These are phyloP conservation scores for Xenopus tropicalis DNA, from an alignment of 2,113 vertebrate species.

Conservation along the genomic window DNA sequence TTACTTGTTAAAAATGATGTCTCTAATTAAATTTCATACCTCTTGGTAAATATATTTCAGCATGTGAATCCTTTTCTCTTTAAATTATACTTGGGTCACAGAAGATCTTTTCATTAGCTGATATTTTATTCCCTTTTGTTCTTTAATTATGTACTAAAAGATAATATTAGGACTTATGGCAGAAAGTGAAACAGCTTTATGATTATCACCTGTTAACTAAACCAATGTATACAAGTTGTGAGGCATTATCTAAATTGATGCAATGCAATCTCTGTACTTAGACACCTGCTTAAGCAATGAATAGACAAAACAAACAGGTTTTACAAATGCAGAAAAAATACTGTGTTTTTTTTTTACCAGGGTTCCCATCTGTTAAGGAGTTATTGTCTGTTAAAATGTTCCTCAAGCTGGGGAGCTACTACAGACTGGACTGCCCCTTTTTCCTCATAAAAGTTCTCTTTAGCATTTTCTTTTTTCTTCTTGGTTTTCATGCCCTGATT, in stretches of 20 bases:
- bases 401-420: constrained; percentile 64
- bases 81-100: neutral
- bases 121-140: neutral
- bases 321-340: constrained; percentile 76
- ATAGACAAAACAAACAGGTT: constrained; percentile 79
- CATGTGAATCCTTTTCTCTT: neutral
- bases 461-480: constrained; percentile 85
- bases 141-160: neutral
- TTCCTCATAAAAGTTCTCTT: constrained; percentile 77
- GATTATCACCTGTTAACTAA: constrained; percentile 45
- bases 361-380: constrained; percentile 94
- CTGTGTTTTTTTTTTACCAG: constrained; percentile 63
- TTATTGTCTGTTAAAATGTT: constrained; percentile 85
- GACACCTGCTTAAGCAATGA: constrained; percentile 79
- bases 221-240: constrained; percentile 36
- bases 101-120: neutral
- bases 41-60: neutral
- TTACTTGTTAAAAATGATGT: too few relatives aligned
- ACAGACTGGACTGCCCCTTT: constrained; percentile 63
- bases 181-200: constrained; percentile 37
- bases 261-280: constrained; percentile 54
- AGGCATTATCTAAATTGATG: constrained; percentile 61
- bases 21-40: too few relatives aligned
- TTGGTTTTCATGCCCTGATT: constrained; percentile 88
- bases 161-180: neutral